Base-by-base conservation (phyloP, 2,113 vertebrate species). In the Rhodinocichla rosea region DNA sequence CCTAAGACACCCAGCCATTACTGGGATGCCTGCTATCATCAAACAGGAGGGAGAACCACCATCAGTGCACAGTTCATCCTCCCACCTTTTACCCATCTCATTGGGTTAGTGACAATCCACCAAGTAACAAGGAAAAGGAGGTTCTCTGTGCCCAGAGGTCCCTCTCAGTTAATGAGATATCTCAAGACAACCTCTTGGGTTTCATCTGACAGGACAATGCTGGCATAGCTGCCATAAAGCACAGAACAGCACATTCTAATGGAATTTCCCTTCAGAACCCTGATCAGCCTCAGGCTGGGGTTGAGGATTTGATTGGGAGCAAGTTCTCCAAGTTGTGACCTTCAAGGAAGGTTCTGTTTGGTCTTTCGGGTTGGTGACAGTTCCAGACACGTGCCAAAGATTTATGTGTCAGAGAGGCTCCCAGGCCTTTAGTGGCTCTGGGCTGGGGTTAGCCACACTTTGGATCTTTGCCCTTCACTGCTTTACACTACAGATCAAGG, bases 391-490 rank as follows among this genome's bases (percentile, higher is more conserved):
- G 1, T 82, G 84, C 27, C 5, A 3, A 89, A 89, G 63, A 57
- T 87, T 57, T 65, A 57, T 2, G 2, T 42, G 63, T 32, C 17
- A 21, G 69, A 87, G 50, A 83, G 55, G 24, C 45, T 91, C 9
- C 47, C 40, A 69, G 76, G 63, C 37, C n/a, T 83, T 63, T 70
- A 42, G 50, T 65, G 77, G 50, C 50, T 57, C 83, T 84, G 73
- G 68, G 50, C n/a, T 83, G 45, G 76, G 62, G 56, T 75, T 82
- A 91, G 87, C 87, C 81, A 75, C 4, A 2, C 56, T 92, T 92
- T 94, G 77, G 60, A 73, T 75, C 47, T 89, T 89, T 19, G 27
- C 73, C 81, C 68, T 91, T 84, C 47, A 16, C 35, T 87, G 28
- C 39, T 77, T 74, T 22, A 82, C 24, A 18, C 52, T 49, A 37